These are phyloP conservation scores for Clytia hemisphaerica DNA, from an alignment of 30 jellyfish, hydroid and myxozoan species.

Conservation along the genomic window DNA sequence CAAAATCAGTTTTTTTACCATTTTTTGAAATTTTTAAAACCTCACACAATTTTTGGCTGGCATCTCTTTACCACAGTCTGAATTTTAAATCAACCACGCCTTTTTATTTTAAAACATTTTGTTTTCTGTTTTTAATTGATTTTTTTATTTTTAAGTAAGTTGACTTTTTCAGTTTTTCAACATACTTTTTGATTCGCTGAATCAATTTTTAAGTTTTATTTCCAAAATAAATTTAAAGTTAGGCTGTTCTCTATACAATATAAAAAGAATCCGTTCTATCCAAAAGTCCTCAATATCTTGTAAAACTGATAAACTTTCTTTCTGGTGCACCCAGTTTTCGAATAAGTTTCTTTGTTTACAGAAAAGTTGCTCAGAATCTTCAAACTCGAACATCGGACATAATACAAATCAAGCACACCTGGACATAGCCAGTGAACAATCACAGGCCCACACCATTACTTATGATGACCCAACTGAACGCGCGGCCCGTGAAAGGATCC, in stretches of 20 bases:
- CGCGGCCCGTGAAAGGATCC: slow-evolving; percentile 70
- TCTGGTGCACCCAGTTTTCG: background rate
- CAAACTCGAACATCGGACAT: slow-evolving; percentile 35
- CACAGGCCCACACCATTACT: slow-evolving; percentile 90
- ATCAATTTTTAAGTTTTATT: too few species aligned
- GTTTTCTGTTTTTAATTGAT: background rate
- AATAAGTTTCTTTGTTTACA: background rate
- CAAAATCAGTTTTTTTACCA: too few species aligned
- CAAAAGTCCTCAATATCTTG: too few species aligned
- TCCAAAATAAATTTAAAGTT: too few species aligned
- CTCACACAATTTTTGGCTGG: too few species aligned
- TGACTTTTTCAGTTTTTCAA: background rate
- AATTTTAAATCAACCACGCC: too few species aligned
- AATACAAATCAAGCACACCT: background rate
- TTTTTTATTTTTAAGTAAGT: background rate
- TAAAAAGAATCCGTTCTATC: too few species aligned
- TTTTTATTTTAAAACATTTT: too few species aligned
- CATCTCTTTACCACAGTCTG: too few species aligned
- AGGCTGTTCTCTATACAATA: too few species aligned
- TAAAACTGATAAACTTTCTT: too few species aligned
- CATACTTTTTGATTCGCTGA: background rate
- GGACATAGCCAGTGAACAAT: slow-evolving; percentile 49
- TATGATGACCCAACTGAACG: slow-evolving; percentile 98
- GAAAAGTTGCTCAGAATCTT: slow-evolving; percentile 66
- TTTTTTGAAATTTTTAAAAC: too few species aligned